Evolutionary conservation across 2,888 invertebrate species (phyloP).

Genomic region (Criorhina ranunculi): DNA sequence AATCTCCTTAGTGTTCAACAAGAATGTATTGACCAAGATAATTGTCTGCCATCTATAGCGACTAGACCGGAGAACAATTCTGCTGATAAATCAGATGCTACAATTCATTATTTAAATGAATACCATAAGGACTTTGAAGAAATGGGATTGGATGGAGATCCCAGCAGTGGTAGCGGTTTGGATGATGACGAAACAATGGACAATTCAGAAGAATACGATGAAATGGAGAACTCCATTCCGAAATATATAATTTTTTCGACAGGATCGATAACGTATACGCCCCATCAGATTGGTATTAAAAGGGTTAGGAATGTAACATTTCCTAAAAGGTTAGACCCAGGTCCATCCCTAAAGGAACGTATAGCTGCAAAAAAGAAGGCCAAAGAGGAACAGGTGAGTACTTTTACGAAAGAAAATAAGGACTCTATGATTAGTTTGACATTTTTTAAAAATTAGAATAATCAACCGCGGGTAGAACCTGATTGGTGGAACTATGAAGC

Average conservation of each 20-base stretch:
- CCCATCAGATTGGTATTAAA: conserved; percentile 93
- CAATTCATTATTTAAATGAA: conserved; percentile 87
- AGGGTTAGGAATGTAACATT: conserved; percentile 89
- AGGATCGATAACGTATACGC: conserved; percentile 92
- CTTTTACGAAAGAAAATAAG: neutral
- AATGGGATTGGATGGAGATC: conserved; percentile 74
- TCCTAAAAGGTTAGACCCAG: conserved; percentile 88
- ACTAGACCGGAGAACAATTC: conserved; percentile 42
- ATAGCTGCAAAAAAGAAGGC: conserved; percentile 87
- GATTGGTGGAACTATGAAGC: conserved; percentile 89
- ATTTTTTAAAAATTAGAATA: conserved; percentile 78
- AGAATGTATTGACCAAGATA: conserved; percentile 58
- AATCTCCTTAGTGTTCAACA: conserved; percentile 78
- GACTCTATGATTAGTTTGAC: neutral
- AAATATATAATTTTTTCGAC: conserved; percentile 91
- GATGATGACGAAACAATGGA: conserved; percentile 80
- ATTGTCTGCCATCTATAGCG: conserved; percentile 78
- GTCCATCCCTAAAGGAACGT: conserved; percentile 88
- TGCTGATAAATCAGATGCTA: conserved; percentile 78
- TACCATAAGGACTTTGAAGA: conserved; percentile 84
- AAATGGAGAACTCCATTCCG: conserved; percentile 87
- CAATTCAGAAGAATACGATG: conserved; percentile 85
- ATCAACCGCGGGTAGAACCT: conserved; percentile 86
- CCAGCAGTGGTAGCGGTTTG: conserved; percentile 72
- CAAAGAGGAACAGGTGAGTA: conserved; percentile 82